Evolutionary conservation across 2,888 invertebrate species (phyloP).

Genomic region (Lepidochrysops patricia): DNA sequence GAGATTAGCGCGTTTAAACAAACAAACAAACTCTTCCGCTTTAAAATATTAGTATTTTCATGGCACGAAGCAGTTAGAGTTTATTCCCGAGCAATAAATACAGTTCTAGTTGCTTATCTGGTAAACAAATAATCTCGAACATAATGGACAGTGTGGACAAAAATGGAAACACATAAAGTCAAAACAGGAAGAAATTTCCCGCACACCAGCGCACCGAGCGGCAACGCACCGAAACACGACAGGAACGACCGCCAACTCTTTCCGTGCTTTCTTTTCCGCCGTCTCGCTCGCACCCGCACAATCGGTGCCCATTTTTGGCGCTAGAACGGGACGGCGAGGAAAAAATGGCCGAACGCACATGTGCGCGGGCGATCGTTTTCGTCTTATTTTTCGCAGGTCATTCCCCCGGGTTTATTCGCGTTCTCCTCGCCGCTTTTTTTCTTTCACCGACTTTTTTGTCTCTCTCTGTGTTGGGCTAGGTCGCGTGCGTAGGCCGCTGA

Average conservation of each 20-base stretch:
- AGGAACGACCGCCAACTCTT: conserved; percentile 55
- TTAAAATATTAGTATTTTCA: not conserved
- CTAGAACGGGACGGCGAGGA: conserved; percentile 51
- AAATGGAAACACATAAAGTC: conserved; percentile 40
- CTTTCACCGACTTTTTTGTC: conserved; percentile 40
- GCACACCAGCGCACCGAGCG: conserved; percentile 46
- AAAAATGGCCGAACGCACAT: conserved; percentile 71
- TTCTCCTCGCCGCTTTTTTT: conserved; percentile 42
- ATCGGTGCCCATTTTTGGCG: conserved; percentile 49
- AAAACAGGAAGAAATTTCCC: conserved; percentile 66
- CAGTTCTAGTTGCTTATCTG: conserved; percentile 13
- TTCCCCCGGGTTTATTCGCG: conserved; percentile 64
- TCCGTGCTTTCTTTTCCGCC: conserved; percentile 61
- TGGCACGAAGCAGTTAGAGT: conserved; percentile 1
- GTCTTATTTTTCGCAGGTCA: conserved; percentile 71
- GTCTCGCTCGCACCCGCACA: conserved; percentile 41
- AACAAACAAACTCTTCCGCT: too few species aligned
- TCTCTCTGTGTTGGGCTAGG: conserved; percentile 52
- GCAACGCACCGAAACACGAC: conserved; percentile 50
- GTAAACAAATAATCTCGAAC: conserved; percentile 21
- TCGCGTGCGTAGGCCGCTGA: conserved; percentile 55
- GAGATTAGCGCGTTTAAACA: too few species aligned
- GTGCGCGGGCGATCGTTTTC: conserved; percentile 61
- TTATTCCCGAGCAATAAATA: conserved; percentile 10
- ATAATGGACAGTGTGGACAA: conserved; percentile 34